phyloP scores from a whole-genome alignment of 1,140 invertebrate genomes.

The Semibalanus balanoides region DNA sequence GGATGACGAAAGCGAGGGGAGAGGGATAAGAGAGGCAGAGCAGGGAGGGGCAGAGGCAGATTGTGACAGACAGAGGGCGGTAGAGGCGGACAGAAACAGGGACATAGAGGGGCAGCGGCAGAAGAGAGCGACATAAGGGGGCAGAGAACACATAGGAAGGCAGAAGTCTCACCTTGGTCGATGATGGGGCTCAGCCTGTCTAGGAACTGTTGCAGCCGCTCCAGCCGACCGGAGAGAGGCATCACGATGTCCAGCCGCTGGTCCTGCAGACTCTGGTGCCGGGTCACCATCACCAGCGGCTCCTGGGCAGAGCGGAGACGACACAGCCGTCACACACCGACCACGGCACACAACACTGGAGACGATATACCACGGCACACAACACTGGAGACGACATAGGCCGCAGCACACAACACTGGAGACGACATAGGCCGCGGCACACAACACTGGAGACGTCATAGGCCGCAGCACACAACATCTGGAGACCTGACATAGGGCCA shows the following conservation, averaged over 20 bases:
- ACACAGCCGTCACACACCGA: too few species aligned
- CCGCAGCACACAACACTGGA: too few species aligned
- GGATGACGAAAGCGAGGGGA: conserved; percentile 61
- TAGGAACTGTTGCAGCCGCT: conserved; percentile 60
- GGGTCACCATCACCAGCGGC: background rate
- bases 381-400: too few species aligned
- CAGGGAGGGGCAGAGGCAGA: conserved; percentile 30
- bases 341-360: too few species aligned
- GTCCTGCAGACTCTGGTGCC: conserved; percentile 1
- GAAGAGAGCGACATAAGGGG: conserved; percentile 36
- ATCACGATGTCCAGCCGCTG: conserved; percentile 59
- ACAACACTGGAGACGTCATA: too few species aligned
- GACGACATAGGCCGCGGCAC: too few species aligned
- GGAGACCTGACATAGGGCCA: too few species aligned
- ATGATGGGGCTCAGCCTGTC: conserved; percentile 55
- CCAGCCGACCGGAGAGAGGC: conserved; percentile 51
- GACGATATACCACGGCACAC: too few species aligned
- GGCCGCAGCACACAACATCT: too few species aligned
- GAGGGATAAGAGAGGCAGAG: conserved; percentile 45
- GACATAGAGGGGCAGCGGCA: conserved; percentile 65
- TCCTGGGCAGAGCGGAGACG: too few species aligned
- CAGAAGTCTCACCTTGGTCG: conserved; percentile 51
- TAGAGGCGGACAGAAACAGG: conserved; percentile 38
- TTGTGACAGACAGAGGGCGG: conserved; percentile 41
- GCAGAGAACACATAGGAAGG: conserved; percentile 10